Conservation (phyloP, 64 coral and sea anemone genomes). For the Hydrozoanthus tunicans region DNA sequence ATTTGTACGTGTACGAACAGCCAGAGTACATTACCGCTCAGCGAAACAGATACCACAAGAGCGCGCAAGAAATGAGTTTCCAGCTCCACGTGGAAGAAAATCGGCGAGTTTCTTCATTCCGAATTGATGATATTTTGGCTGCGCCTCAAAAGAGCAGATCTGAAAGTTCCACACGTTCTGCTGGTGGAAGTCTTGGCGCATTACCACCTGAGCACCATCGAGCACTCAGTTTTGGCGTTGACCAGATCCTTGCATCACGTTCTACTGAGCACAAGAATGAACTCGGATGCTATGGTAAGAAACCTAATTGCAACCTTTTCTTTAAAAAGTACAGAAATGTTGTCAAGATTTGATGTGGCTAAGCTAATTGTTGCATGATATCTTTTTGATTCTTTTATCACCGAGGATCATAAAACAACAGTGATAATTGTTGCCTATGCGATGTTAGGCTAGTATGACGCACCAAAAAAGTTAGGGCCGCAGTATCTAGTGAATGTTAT, state of each 20-base stretch:
- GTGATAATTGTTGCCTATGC: neutral
- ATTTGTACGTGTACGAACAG: slow-evolving; percentile 48
- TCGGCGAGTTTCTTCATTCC: slow-evolving; percentile 69
- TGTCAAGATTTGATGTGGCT: slow-evolving; percentile 22
- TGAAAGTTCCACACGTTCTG: slow-evolving; percentile 16
- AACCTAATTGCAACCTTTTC: neutral
- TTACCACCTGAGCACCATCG: slow-evolving; percentile 1
- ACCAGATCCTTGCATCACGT: slow-evolving; percentile 58
- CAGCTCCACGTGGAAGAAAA: slow-evolving; percentile 53
- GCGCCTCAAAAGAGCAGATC: slow-evolving; percentile 23
- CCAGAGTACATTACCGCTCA: neutral
- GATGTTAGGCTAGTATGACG: neutral
- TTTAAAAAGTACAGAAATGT: neutral
- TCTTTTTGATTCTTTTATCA: slow-evolving; percentile 44
- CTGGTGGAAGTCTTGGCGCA: neutral
- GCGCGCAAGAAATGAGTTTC: slow-evolving; percentile 4
- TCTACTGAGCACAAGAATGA: slow-evolving; percentile 45
- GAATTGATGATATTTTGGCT: slow-evolving; percentile 77
- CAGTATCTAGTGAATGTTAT: neutral
- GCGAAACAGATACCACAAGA: neutral
- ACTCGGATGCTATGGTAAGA: slow-evolving; percentile 66
- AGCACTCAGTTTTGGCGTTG: slow-evolving; percentile 66
- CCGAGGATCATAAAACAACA: slow-evolving; percentile 52
- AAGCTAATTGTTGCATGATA: slow-evolving; percentile 33
- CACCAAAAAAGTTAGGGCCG: neutral